Conservation (phyloP, 2,888 invertebrate species). For the Drosophila buzzatii region DNA sequence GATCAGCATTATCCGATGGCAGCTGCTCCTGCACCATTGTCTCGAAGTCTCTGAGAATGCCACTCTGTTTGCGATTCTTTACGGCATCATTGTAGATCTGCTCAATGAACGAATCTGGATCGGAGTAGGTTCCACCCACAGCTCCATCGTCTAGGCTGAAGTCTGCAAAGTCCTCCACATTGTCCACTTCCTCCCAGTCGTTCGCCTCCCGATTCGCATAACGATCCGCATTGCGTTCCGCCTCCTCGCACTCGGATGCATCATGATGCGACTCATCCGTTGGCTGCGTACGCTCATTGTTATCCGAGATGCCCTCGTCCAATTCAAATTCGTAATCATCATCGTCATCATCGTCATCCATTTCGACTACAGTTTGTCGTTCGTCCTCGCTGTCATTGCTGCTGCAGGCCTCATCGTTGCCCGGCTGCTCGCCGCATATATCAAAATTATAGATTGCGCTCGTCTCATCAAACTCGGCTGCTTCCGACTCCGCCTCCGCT, state of each 20-base stretch:
- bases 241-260: conserved; percentile 84
- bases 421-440: conserved; percentile 43
- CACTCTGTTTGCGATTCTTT: conserved; percentile 83
- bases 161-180: conserved; percentile 53
- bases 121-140: conserved; percentile 77
- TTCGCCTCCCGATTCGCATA: conserved; percentile 79
- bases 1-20: conserved; percentile 50
- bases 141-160: conserved; percentile 76
- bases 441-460: conserved; percentile 67
- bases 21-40: conserved; percentile 77
- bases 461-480: conserved; percentile 70
- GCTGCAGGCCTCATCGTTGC: conserved; percentile 67
- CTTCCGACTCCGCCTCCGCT: conserved; percentile 69
- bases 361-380: conserved; percentile 84
- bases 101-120: conserved; percentile 83
- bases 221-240: conserved; percentile 82
- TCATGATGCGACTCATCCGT: conserved; percentile 84
- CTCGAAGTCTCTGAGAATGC: conserved; percentile 83
- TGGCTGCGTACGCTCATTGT: conserved; percentile 82
- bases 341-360: conserved; percentile 77
- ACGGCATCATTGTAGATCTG: conserved; percentile 84
- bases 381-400: conserved; percentile 84
- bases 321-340: conserved; percentile 74
- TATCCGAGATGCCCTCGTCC: conserved; percentile 84
- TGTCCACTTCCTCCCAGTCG: conserved; percentile 80